Evolutionary conservation across 2,797 vertebrate genomes (phyloP).

Genomic region (Trichosurus vulpecula): DNA sequence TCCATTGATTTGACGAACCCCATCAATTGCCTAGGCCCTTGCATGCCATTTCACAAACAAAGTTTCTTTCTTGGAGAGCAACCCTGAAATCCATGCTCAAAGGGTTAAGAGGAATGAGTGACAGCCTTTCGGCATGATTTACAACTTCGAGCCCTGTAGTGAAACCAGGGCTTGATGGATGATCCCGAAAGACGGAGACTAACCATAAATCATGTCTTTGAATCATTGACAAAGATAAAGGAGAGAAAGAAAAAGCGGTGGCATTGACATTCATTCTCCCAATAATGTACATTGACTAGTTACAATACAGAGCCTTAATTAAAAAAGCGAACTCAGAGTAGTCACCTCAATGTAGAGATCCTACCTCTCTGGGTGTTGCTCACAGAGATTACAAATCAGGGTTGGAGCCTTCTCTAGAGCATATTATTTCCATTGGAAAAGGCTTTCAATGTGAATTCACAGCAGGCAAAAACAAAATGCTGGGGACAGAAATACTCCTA

Average conservation of each 20-base stretch:
- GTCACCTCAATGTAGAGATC: conserved; percentile 77
- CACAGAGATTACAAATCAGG: conserved; percentile 77
- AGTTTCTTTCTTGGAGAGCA: conserved; percentile 49
- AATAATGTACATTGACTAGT: conserved; percentile 99
- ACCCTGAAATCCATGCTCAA: conserved; percentile 86
- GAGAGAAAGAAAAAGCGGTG: conserved; percentile 98
- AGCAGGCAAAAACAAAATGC: not conserved
- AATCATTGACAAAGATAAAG: conserved; percentile 99
- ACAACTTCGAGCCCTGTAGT: conserved; percentile 98
- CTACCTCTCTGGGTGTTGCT: conserved; percentile 60
- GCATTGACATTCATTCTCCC: conserved; percentile 99
- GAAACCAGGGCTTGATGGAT: conserved; percentile 99
- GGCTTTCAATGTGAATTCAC: not conserved
- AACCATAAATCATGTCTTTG: conserved; percentile 99
- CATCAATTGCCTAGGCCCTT: conserved; percentile 59
- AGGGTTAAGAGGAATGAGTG: conserved; percentile 99
- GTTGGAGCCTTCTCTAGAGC: conserved; percentile 62
- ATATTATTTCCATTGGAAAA: conserved; percentile 53
- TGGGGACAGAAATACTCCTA: fast-evolving
- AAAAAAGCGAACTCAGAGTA: conserved; percentile 90
- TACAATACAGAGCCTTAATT: conserved; percentile 99
- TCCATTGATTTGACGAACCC: conserved; percentile 60
- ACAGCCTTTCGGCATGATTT: conserved; percentile 99
- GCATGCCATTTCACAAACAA: conserved; percentile 52
- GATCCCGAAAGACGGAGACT: conserved; percentile 99